A percentile compares a stretch with the other conserved stretches of the same genome.
Evolutionary conservation across 2,888 invertebrate genomes (phyloP).

Genomic region (Stenoptilia bipunctidactyla): DNA sequence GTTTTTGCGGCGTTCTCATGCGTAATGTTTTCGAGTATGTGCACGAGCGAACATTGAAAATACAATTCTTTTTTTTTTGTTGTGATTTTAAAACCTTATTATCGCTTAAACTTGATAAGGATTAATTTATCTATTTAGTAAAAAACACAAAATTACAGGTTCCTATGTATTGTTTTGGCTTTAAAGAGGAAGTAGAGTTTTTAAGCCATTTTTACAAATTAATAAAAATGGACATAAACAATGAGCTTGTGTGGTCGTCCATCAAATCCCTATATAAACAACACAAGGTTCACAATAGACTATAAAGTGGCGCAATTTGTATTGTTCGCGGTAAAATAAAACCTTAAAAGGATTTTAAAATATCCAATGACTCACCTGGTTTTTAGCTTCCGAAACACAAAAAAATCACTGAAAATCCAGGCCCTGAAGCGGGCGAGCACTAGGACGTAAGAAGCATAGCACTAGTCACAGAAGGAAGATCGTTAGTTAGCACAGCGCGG

Average conservation of each 20-base stretch:
- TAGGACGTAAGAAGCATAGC: slow-evolving; percentile 49
- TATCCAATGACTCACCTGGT: slow-evolving; percentile 30
- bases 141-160: too few species aligned
- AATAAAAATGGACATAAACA: slow-evolving; percentile 3
- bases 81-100: too few species aligned
- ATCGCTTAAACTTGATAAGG: too few species aligned
- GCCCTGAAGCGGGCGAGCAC: slow-evolving; percentile 25
- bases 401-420: slow-evolving; percentile 13
- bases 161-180: too few species aligned
- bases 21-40: too few species aligned
- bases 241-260: slow-evolving; percentile 18
- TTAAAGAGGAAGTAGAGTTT: too few species aligned
- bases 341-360: slow-evolving; percentile 10
- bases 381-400: slow-evolving; percentile 28
- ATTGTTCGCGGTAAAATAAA: slow-evolving; percentile 7
- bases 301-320: slow-evolving; percentile 30
- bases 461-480: slow-evolving; percentile 36
- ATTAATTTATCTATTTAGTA: too few species aligned
- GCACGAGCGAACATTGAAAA: too few species aligned
- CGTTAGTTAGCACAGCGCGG: slow-evolving; percentile 32
- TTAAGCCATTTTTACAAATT: too few species aligned
- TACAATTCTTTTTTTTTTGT: too few species aligned
- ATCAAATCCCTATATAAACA: slow-evolving; percentile 14
- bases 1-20: too few species aligned
- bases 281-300: slow-evolving; percentile 28